Percentiles rank a stretch among this genome's conserved stretches.
Conservation (phyloP, 2,888 invertebrate genomes). For the Aphrophora alni region DNA sequence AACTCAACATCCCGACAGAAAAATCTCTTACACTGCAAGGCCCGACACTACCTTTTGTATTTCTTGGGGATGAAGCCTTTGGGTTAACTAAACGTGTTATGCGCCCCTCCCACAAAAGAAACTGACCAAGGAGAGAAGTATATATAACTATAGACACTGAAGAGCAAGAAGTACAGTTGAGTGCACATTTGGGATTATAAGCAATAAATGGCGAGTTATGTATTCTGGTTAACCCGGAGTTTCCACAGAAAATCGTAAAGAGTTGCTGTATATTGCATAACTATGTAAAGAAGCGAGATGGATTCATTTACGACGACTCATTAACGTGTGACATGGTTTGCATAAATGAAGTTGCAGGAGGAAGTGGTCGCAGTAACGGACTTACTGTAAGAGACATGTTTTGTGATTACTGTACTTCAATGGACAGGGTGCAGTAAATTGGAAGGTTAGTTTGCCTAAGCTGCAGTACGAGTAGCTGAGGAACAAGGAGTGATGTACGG, state of each 20-base stretch:
- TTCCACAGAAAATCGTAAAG: not conserved
- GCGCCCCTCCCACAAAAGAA: not conserved
- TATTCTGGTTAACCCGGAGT: not conserved
- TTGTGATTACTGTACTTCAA: constrained; percentile 9
- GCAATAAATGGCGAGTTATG: constrained; percentile 16
- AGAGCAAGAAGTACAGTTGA: not conserved
- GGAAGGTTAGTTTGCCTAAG: not conserved
- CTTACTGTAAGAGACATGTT: constrained; percentile 6
- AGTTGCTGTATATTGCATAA: constrained; percentile 12
- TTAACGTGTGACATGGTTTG: not conserved
- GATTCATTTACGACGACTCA: not conserved
- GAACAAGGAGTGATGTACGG: too few species aligned
- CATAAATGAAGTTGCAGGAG: not conserved
- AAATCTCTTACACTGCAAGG: not conserved
- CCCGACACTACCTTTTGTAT: not conserved
- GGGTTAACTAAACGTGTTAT: not conserved
- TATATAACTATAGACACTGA: not conserved
- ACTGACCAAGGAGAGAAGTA: not conserved
- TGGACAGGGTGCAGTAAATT: not conserved
- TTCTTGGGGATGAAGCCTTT: constrained; percentile 10
- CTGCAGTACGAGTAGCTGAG: too few species aligned
- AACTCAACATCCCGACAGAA: not conserved
- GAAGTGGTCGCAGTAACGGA: constrained; percentile 3
- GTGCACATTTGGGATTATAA: constrained; percentile 8
- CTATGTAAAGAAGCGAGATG: constrained; percentile 1